Evolutionary conservation across 2,113 vertebrate species (phyloP), one percentile per base, ranked within the genome.

Genomic region (Geococcyx californianus): DNA sequence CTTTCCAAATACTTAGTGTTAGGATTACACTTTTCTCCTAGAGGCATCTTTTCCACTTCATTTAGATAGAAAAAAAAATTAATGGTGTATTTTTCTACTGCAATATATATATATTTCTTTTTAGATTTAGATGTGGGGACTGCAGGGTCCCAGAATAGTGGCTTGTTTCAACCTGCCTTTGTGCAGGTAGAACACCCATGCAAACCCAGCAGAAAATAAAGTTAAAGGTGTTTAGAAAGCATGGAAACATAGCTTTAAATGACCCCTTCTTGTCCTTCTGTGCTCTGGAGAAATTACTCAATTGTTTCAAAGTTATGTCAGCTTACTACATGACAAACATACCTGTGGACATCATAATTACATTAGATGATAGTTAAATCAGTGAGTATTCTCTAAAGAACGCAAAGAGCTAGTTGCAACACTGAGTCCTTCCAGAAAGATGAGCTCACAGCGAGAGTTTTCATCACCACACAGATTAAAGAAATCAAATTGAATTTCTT

Each of bases 391-490:
- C 42, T 29, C 31, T n/a, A 45, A 96, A 93, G 95, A 97, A 96
- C 94, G 87, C 51, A 84, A 60, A 87, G 82, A 81, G 94, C 96
- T 96, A 95, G 84, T 84, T 34, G 64, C 45, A 91, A 51, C 54
- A 85, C 66, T 72, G 85, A 97, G 45, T 63, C 55, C 64, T 91
- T 97, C 95, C 94, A 94, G 73, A 96, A 94, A 83, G 85, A 94
- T 75, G 83, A 90, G 78, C 18, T 70, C 56, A 79, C 55, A 94
- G 52, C 23, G 70, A 23, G 64, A 38, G n/a, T 79, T 97, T 97
- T 94, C 77, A 84, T 93, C 92, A 78, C 77, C 86, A 31, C 63
- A 42, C n/a, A 91, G 92, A 94, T 95, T 89, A 91, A 89, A 80
- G 76, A 92, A 87, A 90, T 75, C 7, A 16, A 45, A 78, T 90